Evolutionary conservation across 2,797 vertebrate genomes (phyloP).

Genomic region (Malurus leucopterus): DNA sequence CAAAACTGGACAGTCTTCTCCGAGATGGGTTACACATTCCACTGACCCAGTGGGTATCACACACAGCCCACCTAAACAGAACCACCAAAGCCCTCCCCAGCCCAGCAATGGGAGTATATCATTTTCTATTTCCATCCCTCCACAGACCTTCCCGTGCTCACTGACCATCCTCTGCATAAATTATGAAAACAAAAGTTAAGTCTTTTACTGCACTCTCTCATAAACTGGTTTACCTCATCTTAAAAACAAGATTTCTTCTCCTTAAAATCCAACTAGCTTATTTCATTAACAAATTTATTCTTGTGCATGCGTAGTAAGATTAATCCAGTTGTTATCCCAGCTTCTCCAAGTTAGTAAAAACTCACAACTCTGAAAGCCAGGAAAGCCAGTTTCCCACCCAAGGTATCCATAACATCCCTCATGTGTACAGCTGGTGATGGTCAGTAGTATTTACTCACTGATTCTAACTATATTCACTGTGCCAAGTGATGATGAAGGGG

Average conservation of each 20-base stretch:
- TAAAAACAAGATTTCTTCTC: not conserved
- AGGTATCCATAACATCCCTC: not conserved
- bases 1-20: not conserved
- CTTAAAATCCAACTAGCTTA: not conserved
- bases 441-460: not conserved
- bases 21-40: not conserved
- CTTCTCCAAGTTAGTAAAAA: not conserved
- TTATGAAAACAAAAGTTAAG: not conserved
- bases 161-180: not conserved
- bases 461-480: not conserved
- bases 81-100: not conserved
- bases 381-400: not conserved
- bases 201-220: not conserved
- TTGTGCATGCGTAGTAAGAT: rapidly evolving
- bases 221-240: not conserved
- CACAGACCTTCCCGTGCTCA: not conserved
- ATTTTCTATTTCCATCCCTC: not conserved
- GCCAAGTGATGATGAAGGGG: not conserved
- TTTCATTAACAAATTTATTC: not conserved
- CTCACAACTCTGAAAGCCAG: not conserved
- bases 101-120: not conserved
- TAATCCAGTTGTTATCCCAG: not conserved
- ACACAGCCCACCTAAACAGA: not conserved
- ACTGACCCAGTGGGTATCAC: too few species aligned
- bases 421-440: not conserved